Evolutionary conservation across 1,140 invertebrate species (phyloP).

Genomic region (Zaprionus lachaisei): DNA sequence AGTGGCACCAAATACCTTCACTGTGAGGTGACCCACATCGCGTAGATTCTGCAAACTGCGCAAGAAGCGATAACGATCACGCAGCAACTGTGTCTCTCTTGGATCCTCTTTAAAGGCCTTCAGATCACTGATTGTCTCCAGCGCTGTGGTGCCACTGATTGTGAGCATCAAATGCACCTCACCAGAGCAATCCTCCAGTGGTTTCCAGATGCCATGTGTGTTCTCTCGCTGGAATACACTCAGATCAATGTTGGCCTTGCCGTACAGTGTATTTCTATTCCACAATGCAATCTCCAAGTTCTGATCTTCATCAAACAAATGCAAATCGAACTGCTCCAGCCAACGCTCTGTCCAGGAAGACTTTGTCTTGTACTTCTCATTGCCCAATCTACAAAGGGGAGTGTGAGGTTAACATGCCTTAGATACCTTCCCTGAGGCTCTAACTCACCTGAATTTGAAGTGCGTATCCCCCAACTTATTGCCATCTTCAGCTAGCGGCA

Average conservation of each 20-base stretch:
- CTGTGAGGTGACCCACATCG: slow-evolving; percentile 94
- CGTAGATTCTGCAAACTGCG: slow-evolving; percentile 91
- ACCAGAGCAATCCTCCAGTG: slow-evolving; percentile 95
- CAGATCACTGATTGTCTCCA: slow-evolving; percentile 96
- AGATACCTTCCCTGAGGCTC: rapidly evolving
- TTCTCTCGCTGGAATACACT: slow-evolving; percentile 93
- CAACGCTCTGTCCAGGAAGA: slow-evolving; percentile 94
- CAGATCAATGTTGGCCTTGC: slow-evolving; percentile 94
- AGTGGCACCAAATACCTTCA: slow-evolving; percentile 95
- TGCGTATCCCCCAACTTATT: slow-evolving; percentile 95
- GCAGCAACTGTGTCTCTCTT: slow-evolving; percentile 87
- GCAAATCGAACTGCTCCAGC: slow-evolving; percentile 99
- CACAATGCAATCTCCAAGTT: slow-evolving; percentile 76
- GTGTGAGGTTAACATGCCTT: neutral
- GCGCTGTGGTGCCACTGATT: slow-evolving; percentile 96
- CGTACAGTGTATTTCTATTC: slow-evolving; percentile 79
- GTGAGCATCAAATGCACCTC: slow-evolving; percentile 95
- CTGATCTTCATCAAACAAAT: slow-evolving; percentile 93
- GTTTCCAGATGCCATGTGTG: slow-evolving; percentile 95
- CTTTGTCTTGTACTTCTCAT: slow-evolving; percentile 99
- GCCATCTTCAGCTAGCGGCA: slow-evolving; percentile 95
- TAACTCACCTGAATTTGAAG: slow-evolving; percentile 96
- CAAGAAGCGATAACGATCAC: slow-evolving; percentile 91
- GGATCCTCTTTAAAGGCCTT: slow-evolving; percentile 93
- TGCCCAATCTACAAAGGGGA: slow-evolving; percentile 90